These are phyloP conservation scores for Drosophila serrata DNA, from an alignment of 1,140 invertebrate species.

Conservation along the genomic window DNA sequence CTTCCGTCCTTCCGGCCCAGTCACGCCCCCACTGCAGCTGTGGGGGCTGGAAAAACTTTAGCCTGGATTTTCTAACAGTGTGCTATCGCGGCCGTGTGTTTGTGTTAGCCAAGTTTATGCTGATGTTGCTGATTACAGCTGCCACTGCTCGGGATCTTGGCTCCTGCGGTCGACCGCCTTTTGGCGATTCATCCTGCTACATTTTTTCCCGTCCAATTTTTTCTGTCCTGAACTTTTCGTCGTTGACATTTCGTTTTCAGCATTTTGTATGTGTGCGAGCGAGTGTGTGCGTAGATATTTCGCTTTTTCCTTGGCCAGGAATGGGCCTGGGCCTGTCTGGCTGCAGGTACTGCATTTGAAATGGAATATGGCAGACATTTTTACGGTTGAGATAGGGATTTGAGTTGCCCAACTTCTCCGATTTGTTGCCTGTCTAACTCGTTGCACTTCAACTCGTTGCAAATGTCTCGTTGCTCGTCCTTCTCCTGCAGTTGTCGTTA, in stretches of 20 bases:
- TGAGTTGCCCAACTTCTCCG: constrained; percentile 65
- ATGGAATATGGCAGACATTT: constrained; percentile 82
- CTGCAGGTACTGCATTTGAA: constrained; percentile 81
- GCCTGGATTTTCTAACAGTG: constrained; percentile 56
- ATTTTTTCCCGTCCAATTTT: constrained; percentile 28
- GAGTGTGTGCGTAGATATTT: constrained; percentile 31
- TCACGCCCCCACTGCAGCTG: constrained; percentile 52
- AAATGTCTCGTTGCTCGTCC: neutral
- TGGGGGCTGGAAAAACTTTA: constrained; percentile 38
- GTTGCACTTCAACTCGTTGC: neutral
- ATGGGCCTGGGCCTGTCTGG: constrained; percentile 32
- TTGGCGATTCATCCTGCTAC: constrained; percentile 22
- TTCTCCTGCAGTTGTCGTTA: neutral
- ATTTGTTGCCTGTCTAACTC: constrained; percentile 42
- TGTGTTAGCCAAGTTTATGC: constrained; percentile 66
- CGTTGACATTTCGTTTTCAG: constrained; percentile 80
- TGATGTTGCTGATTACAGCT: constrained; percentile 77
- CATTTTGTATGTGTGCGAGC: constrained; percentile 37
- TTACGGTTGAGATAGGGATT: constrained; percentile 73
- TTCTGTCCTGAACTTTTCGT: constrained; percentile 49
- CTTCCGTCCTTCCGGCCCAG: neutral
- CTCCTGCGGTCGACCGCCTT: constrained; percentile 42
- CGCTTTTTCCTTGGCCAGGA: constrained; percentile 13
- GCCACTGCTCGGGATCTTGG: constrained; percentile 27
- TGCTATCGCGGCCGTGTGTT: constrained; percentile 4